Conservation (phyloP, 2,888 invertebrate genomes). For the Heliconius ethilla region DNA sequence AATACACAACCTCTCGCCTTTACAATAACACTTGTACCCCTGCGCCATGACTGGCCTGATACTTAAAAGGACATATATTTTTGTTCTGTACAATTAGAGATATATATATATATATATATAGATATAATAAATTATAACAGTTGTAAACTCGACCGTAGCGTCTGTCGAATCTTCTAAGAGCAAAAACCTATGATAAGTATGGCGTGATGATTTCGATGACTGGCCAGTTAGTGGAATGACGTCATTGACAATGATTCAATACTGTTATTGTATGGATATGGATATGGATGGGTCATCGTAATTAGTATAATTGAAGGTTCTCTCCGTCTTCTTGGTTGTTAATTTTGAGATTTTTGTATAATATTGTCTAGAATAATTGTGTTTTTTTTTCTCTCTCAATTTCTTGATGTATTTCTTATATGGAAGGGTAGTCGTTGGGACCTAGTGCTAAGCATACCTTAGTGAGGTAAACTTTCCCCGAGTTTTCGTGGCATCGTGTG, state of each 20-base stretch:
- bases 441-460: no score
- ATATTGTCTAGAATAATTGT: no score
- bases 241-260: conserved; percentile 44
- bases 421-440: no score
- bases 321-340: not conserved
- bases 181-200: conserved; percentile 24
- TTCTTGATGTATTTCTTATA: no score
- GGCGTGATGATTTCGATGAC: conserved; percentile 38
- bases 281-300: conserved; percentile 22
- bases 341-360: not conserved
- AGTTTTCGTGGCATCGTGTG: no score
- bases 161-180: conserved; percentile 8
- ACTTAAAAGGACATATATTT: not conserved
- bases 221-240: conserved; percentile 44
- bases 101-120: no score
- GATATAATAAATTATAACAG: not conserved
- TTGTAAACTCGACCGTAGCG: not conserved
- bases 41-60: no score
- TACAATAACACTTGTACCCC: no score
- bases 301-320: conserved; percentile 34
- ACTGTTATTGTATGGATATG: conserved; percentile 37
- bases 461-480: no score
- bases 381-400: no score
- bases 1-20: no score
- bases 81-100: not conserved